phyloP scores from a whole-genome alignment of 2,113 vertebrate genomes.

The Electrona antarctica region DNA sequence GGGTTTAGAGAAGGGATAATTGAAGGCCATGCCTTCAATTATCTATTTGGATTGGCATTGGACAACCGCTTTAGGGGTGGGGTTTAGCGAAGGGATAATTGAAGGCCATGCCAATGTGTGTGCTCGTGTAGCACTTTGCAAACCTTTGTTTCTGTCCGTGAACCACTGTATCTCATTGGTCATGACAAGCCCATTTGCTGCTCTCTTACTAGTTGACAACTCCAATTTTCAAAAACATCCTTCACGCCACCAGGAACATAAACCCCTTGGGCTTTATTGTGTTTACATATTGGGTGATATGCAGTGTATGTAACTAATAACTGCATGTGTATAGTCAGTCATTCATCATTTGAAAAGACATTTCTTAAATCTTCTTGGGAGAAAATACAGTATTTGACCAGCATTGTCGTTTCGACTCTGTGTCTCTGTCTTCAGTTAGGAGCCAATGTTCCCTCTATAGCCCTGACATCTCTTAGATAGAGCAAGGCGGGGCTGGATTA shows the following conservation, averaged over 20 bases:
- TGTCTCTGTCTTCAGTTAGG: conserved; percentile 39
- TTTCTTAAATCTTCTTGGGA: no score
- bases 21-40: no score
- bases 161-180: background rate
- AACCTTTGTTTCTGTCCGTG: no score
- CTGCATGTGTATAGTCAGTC: background rate
- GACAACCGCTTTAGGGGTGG: no score
- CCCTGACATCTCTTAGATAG: conserved; percentile 28
- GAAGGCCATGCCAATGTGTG: no score
- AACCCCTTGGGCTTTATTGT: conserved; percentile 7
- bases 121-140: no score
- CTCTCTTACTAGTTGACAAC: background rate
- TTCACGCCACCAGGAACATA: no score
- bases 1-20: no score
- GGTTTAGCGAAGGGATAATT: no score
- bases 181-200: conserved; percentile 7
- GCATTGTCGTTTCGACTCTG: conserved; percentile 10
- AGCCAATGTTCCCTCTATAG: conserved; percentile 20
- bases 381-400: background rate
- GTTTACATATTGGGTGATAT: no score
- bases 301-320: no score
- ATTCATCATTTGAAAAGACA: background rate
- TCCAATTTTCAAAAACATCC: conserved; percentile 5
- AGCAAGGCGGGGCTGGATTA: conserved; percentile 1
- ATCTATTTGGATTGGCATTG: no score